These are phyloP conservation scores for Mesodorylaimus sp. DNA, from an alignment of 2,888 invertebrate species.

Conservation along the genomic window DNA sequence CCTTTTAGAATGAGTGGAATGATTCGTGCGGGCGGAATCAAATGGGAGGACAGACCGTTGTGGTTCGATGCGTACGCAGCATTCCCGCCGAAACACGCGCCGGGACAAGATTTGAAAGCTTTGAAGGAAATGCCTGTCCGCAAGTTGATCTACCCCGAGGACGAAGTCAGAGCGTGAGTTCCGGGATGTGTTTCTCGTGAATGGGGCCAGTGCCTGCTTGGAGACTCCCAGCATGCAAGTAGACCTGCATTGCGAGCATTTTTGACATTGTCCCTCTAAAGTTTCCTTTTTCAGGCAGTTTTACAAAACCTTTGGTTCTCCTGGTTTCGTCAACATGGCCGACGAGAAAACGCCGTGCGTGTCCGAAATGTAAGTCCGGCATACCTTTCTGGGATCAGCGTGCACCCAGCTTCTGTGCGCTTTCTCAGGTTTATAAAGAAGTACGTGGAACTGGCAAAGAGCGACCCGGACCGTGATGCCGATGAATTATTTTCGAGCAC, in stretches of 20 bases:
- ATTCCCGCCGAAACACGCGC: no score
- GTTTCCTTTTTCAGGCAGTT: slow-evolving; percentile 30
- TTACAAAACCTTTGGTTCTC: slow-evolving; percentile 30
- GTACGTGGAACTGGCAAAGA: not conserved
- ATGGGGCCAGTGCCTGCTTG: no score
- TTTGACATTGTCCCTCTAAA: not conserved
- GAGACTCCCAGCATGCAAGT: no score
- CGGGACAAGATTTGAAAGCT: no score
- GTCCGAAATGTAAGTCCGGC: slow-evolving; percentile 23
- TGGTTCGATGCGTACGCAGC: slow-evolving; percentile 81
- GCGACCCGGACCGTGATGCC: not conserved
- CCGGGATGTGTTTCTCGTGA: no score
- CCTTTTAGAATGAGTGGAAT: slow-evolving; percentile 41
- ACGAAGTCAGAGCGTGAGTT: slow-evolving; percentile 56
- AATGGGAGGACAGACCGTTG: slow-evolving; percentile 60
- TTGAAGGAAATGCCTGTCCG: slow-evolving; percentile 36
- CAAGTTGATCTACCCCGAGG: slow-evolving; percentile 63
- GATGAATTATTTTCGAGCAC: not conserved
- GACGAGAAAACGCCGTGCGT: slow-evolving; percentile 20
- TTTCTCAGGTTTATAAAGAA: slow-evolving; percentile 1
- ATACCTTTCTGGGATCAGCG: not conserved
- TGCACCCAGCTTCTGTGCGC: not conserved
- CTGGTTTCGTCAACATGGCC: slow-evolving; percentile 26
- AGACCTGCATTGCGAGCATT: not conserved
- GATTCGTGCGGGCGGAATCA: slow-evolving; percentile 56